These are phyloP conservation scores for Aldabrachelys gigantea DNA, from an alignment of 2,113 vertebrate genomes.

Conservation along the genomic window DNA sequence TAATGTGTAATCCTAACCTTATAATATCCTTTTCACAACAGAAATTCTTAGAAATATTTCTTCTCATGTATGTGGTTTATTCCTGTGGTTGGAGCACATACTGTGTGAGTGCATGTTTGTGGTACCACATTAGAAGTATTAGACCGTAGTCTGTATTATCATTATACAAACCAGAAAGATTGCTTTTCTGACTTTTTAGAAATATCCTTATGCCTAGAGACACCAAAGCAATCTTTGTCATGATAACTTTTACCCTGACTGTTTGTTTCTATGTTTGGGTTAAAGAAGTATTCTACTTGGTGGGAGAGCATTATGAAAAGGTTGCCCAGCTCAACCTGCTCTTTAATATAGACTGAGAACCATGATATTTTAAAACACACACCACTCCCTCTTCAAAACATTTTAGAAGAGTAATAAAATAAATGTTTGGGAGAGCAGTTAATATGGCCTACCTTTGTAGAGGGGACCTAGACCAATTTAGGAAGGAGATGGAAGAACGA, in stretches of 20 bases:
- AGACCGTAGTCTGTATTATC: background rate
- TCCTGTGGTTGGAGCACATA: background rate
- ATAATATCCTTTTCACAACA: background rate
- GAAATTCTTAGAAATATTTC: background rate
- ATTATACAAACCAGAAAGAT: background rate
- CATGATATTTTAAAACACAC: background rate
- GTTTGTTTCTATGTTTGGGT: background rate
- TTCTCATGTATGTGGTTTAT: background rate
- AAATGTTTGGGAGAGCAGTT: fast-evolving
- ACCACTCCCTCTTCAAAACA: background rate
- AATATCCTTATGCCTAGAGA: background rate
- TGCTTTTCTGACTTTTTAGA: background rate
- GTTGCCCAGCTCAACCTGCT: background rate
- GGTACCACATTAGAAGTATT: background rate
- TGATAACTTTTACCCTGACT: background rate
- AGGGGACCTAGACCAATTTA: background rate
- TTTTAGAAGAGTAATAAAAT: background rate
- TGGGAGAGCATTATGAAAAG: background rate
- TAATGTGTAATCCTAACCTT: background rate
- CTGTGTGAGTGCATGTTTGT: background rate
- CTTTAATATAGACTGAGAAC: background rate
- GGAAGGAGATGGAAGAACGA: background rate
- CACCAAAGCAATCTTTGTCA: background rate
- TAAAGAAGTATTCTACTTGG: background rate
- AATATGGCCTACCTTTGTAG: background rate